phyloP scores from a whole-genome alignment of 2,888 invertebrate genomes.

The Poecilobothrus nobilitatus region DNA sequence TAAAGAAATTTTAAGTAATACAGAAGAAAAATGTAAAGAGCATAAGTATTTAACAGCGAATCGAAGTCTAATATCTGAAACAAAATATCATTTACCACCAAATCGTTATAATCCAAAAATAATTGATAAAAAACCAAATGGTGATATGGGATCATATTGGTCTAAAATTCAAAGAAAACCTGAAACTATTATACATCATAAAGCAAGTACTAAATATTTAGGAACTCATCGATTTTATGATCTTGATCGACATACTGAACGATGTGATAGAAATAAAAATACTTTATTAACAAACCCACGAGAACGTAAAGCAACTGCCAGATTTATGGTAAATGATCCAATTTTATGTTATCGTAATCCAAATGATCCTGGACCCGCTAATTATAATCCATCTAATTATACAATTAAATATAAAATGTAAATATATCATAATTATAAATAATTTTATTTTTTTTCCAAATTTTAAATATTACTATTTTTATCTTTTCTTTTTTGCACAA shows the following conservation, averaged over 20 bases:
- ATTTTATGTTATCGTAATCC: conserved; percentile 46
- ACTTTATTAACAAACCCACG: conserved; percentile 5
- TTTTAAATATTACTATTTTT: too few relatives aligned
- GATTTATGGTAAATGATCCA: conserved; percentile 47
- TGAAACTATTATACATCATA: background rate
- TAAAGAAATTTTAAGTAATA: too few relatives aligned
- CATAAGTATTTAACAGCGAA: too few relatives aligned
- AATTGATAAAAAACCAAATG: conserved; percentile 9
- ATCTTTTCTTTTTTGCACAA: background rate
- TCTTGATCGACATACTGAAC: too few relatives aligned
- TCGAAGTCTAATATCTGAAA: background rate
- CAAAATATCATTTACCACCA: conserved; percentile 10
- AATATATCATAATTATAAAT: too few relatives aligned
- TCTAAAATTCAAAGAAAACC: conserved; percentile 9
- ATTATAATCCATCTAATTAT: conserved; percentile 33
- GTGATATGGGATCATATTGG: conserved; percentile 13
- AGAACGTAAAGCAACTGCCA: conserved; percentile 36
- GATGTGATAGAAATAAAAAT: too few relatives aligned
- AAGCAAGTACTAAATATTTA: background rate
- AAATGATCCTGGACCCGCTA: conserved; percentile 48
- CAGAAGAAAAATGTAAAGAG: too few relatives aligned
- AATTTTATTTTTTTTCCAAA: too few relatives aligned
- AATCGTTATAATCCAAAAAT: conserved; percentile 18
- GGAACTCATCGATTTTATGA: too few relatives aligned
- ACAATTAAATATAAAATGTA: background rate